Conservation (phyloP, 2,113 vertebrate species). For the Channa maculata region DNA sequence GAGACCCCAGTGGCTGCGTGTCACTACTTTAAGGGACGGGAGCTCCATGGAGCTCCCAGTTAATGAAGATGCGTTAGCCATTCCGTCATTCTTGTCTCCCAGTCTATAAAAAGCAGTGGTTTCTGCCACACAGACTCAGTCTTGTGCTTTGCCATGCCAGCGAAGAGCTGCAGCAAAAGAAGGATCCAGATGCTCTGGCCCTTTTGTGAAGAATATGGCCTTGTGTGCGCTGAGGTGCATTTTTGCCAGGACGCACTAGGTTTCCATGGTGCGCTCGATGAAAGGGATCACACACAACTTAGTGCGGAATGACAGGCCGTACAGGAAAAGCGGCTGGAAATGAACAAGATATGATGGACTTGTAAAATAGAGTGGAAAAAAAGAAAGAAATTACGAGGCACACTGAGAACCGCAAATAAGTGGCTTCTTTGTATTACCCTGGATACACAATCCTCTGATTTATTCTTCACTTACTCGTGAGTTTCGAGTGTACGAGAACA, state of each 20-base stretch:
- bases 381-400: constrained; percentile 38
- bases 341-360: constrained; percentile 77
- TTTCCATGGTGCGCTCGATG: constrained; percentile 86
- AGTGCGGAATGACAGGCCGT: constrained; percentile 81
- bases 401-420: constrained; percentile 51
- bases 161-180: constrained; percentile 74
- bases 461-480: constrained; percentile 31
- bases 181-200: constrained; percentile 85
- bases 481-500: not conserved
- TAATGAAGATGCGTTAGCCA: constrained; percentile 81
- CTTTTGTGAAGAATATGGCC: constrained; percentile 78
- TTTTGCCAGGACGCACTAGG: constrained; percentile 83
- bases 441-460: constrained; percentile 38
- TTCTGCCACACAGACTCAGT: constrained; percentile 78
- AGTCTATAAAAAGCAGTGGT: constrained; percentile 85
- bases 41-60: constrained; percentile 69
- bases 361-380: constrained; percentile 46
- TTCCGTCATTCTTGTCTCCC: constrained; percentile 74
- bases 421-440: constrained; percentile 55
- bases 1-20: constrained; percentile 57
- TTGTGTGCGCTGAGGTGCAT: constrained; percentile 85
- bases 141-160: constrained; percentile 79
- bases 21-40: constrained; percentile 47
- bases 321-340: constrained; percentile 77
- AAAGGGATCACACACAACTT: constrained; percentile 86